Conservation (phyloP, 2,888 invertebrate genomes). For the Ctenicera cuprea region DNA sequence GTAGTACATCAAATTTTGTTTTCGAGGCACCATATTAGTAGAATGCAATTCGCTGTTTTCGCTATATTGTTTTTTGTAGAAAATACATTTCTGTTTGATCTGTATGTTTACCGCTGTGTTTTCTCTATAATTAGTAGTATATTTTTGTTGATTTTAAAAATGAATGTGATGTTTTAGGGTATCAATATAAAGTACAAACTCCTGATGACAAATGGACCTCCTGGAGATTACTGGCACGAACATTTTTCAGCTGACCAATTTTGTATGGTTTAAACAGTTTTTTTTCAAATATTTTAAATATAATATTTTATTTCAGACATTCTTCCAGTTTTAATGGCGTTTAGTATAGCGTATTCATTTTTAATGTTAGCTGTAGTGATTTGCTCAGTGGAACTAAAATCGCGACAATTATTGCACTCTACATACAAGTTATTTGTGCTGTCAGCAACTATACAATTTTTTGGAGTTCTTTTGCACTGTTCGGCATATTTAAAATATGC, state of each 20-base stretch:
- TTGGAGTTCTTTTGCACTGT: constrained; percentile 81
- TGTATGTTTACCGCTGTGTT: too few species aligned
- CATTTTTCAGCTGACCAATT: constrained; percentile 97
- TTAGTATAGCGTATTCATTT: constrained; percentile 83
- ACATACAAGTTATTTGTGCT: constrained; percentile 91
- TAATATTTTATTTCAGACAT: constrained; percentile 80
- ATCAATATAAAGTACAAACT: constrained; percentile 87
- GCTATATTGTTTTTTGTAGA: too few species aligned
- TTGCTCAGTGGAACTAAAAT: constrained; percentile 84
- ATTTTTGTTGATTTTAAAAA: too few species aligned
- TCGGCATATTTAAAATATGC: constrained; percentile 87
- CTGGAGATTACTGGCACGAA: constrained; percentile 88
- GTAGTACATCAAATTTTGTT: too few species aligned
- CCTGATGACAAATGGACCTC: constrained; percentile 90
- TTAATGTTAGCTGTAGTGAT: constrained; percentile 83
- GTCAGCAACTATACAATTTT: constrained; percentile 82
- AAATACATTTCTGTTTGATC: too few species aligned
- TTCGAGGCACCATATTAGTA: too few species aligned
- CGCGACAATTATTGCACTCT: constrained; percentile 88
- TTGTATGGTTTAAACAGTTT: constrained; percentile 79
- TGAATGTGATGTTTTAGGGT: constrained; percentile 74
- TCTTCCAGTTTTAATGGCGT: constrained; percentile 86
- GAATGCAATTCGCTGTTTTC: too few species aligned
- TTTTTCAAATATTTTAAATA: constrained; percentile 42
- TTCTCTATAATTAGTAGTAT: too few species aligned